Evolutionary conservation across 2,113 vertebrate genomes (phyloP).

Genomic region (Toxotes jaculatrix): DNA sequence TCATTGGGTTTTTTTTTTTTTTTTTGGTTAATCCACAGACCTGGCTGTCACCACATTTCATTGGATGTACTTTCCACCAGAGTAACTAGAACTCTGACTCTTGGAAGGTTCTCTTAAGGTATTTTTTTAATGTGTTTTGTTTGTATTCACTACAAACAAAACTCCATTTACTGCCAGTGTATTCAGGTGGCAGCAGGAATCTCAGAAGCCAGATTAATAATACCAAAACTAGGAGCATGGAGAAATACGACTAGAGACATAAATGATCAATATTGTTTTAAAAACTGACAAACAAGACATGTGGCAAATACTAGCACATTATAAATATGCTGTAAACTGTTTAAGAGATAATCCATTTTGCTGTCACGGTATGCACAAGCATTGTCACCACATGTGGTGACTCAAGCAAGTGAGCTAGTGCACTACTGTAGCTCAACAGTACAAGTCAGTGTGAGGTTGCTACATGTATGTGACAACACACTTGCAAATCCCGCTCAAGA

Average conservation of each 20-base stretch:
- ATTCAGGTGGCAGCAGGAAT: neutral
- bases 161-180: too few relatives aligned
- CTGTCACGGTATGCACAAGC: neutral
- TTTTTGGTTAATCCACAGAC: neutral
- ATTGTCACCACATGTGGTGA: neutral
- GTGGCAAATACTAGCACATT: too few relatives aligned
- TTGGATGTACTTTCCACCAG: neutral
- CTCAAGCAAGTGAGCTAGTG: slow-evolving; percentile 1
- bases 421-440: neutral
- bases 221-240: neutral
- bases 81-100: neutral
- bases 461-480: slow-evolving; percentile 26
- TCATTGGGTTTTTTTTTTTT: neutral
- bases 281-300: too few relatives aligned
- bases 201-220: neutral
- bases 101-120: too few relatives aligned
- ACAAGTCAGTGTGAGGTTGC: neutral
- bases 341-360: neutral
- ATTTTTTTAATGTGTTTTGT: too few relatives aligned
- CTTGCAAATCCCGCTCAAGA: slow-evolving; percentile 41
- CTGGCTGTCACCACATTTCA: neutral
- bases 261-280: too few relatives aligned
- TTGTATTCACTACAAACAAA: too few relatives aligned
- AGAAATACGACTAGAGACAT: too few relatives aligned
- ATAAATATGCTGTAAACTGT: too few relatives aligned